Evolutionary conservation across 2,888 invertebrate species (phyloP).

Genomic region (Sinelater perroti): DNA sequence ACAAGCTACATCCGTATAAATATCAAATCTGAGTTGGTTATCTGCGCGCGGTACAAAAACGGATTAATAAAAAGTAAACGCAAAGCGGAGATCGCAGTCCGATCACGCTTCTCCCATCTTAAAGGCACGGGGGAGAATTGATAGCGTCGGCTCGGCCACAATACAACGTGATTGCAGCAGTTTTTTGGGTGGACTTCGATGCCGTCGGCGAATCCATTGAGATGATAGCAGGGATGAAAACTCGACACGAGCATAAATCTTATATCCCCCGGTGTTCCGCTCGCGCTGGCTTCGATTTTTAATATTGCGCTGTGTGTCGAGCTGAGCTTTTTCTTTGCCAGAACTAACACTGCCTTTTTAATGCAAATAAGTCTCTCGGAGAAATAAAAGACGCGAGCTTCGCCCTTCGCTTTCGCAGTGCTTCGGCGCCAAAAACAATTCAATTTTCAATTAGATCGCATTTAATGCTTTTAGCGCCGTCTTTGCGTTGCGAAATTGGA

Average conservation of each 20-base stretch:
- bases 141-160: constrained; percentile 25
- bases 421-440: constrained; percentile 9
- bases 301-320: constrained; percentile 9
- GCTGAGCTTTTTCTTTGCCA: background rate
- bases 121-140: constrained; percentile 23
- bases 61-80: no score
- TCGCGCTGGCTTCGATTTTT: constrained; percentile 17
- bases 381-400: constrained; percentile 6
- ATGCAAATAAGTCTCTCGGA: constrained; percentile 9
- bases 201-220: constrained; percentile 24
- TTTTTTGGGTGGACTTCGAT: constrained; percentile 25
- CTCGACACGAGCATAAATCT: constrained; percentile 26
- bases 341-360: constrained; percentile 9
- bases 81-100: constrained; percentile 14
- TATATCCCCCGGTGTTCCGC: constrained; percentile 9
- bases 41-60: no score
- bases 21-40: no score
- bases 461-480: constrained; percentile 18
- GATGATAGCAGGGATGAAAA: constrained; percentile 25
- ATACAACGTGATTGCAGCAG: constrained; percentile 29
- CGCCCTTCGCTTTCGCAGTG: background rate
- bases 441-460: constrained; percentile 15
- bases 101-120: constrained; percentile 27
- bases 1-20: no score
- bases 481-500: constrained; percentile 16